These are phyloP conservation scores for Didymodactylos carnosus DNA, from an alignment of 2,888 invertebrate species.

Conservation along the genomic window DNA sequence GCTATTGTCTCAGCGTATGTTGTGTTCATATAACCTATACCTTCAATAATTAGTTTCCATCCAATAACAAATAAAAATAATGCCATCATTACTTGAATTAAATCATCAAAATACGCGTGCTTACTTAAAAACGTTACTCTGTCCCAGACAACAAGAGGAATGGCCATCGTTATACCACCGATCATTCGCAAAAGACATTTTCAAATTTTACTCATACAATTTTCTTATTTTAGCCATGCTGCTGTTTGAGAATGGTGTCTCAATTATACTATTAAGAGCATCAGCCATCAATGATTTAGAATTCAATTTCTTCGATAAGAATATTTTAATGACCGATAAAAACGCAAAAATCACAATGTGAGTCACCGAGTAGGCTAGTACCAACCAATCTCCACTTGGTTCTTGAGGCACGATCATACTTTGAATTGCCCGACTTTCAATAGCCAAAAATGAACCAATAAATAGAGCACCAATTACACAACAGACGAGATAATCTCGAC, in stretches of 20 bases:
- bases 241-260: too few species aligned
- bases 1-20: too few species aligned
- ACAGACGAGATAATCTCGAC: background rate
- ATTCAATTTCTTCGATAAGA: background rate
- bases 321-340: background rate
- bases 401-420: background rate
- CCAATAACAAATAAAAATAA: background rate
- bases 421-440: background rate
- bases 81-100: background rate
- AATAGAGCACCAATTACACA: background rate
- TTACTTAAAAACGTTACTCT: background rate
- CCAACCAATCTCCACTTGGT: background rate
- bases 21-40: too few species aligned
- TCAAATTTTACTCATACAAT: too few species aligned
- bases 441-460: background rate
- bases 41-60: background rate
- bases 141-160: background rate
- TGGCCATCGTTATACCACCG: background rate
- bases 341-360: background rate
- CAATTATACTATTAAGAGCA: background rate
- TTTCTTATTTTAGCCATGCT: too few species aligned
- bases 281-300: background rate
- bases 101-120: background rate
- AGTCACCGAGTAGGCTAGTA: background rate
- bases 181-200: too few species aligned